phyloP scores from a whole-genome alignment of 2,113 vertebrate genomes.

The Leptosomus discolor region DNA sequence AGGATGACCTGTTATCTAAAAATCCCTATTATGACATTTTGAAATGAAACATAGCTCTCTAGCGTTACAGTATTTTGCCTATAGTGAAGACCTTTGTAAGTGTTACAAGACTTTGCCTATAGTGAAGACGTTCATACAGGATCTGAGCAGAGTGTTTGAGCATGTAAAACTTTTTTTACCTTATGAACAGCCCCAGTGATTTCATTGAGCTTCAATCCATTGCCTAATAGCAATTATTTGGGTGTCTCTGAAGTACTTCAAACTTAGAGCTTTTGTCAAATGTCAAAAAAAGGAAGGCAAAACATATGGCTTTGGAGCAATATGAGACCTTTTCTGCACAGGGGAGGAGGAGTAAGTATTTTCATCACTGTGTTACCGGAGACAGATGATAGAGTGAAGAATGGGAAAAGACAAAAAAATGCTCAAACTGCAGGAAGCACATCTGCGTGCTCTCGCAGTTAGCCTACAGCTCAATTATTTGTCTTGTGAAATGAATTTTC shows the following conservation, averaged over 20 bases:
- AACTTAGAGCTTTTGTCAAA: background rate
- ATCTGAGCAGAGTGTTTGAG: background rate
- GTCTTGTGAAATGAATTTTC: conserved; percentile 49
- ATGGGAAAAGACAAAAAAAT: background rate
- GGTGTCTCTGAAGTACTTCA: background rate
- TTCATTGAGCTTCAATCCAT: background rate
- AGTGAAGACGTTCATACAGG: background rate
- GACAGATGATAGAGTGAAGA: background rate
- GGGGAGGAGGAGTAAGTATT: background rate
- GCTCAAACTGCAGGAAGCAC: background rate
- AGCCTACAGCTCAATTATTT: conserved; percentile 46
- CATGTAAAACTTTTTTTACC: background rate
- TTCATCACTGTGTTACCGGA: background rate
- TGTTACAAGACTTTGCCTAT: background rate
- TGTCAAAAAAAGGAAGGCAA: background rate
- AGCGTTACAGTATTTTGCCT: background rate
- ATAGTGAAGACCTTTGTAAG: background rate
- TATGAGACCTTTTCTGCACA: background rate
- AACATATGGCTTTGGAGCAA: background rate
- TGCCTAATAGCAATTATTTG: background rate
- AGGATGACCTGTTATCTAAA: background rate
- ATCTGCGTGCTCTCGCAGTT: conserved; percentile 6
- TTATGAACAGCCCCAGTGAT: background rate
- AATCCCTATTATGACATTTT: background rate
- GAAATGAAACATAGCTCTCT: background rate